phyloP scores from a whole-genome alignment of 2,113 vertebrate genomes.

The Brevimyrus niger region DNA sequence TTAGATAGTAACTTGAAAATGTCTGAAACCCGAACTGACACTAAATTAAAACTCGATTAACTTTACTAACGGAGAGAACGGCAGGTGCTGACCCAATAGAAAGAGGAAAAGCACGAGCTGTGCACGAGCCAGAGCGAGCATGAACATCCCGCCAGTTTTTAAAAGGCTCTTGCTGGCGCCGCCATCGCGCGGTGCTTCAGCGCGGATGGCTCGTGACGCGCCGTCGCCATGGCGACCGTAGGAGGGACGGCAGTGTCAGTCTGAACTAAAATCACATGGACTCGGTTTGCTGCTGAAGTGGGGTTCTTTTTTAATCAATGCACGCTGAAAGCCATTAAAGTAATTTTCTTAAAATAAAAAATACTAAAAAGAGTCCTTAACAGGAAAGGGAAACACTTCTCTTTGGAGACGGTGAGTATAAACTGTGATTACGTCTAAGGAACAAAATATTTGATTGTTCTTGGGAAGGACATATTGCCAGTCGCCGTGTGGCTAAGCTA shows the following conservation, averaged over 20 bases:
- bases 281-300: not conserved
- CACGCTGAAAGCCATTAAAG: not conserved
- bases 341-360: not conserved
- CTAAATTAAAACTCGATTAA: not conserved
- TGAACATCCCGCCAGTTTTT: not conserved
- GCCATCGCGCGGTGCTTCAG: not conserved
- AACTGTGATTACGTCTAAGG: not conserved
- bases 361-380: not conserved
- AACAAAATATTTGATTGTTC: not conserved
- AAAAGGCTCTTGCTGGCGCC: not conserved
- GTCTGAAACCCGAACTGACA: not conserved
- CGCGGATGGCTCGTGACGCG: conserved; percentile 21
- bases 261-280: conserved; percentile 35
- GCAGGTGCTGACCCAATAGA: not conserved
- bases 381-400: not conserved
- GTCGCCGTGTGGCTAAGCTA: not conserved
- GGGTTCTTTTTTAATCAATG: not conserved
- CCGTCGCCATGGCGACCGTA: conserved; percentile 36
- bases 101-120: not conserved
- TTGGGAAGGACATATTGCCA: not conserved
- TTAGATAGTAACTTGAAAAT: not conserved
- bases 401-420: not conserved
- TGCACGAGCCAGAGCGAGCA: not conserved
- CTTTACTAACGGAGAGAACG: not conserved
- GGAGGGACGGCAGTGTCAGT: conserved; percentile 23